These are phyloP conservation scores for Melitaea athalia DNA, from an alignment of 2,888 invertebrate species.

Conservation along the genomic window DNA sequence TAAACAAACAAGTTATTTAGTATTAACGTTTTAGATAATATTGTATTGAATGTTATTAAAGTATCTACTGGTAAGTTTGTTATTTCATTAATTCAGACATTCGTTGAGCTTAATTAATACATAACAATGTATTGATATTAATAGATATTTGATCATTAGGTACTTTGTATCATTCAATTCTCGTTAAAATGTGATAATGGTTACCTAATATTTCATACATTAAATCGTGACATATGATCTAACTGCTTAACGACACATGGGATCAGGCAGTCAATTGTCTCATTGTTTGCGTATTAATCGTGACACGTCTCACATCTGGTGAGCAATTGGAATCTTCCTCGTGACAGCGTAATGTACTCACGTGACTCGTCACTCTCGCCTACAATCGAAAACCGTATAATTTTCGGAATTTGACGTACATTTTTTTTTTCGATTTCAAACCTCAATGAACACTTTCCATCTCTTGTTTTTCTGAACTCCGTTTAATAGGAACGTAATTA, in stretches of 20 bases:
- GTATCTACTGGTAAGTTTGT: too few relatives aligned
- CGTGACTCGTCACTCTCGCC: conserved; percentile 59
- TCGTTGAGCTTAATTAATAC: too few relatives aligned
- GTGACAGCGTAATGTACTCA: conserved; percentile 68
- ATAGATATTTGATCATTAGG: not conserved
- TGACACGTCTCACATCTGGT: conserved; percentile 25
- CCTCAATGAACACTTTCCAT: conserved; percentile 71
- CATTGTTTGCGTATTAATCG: conserved; percentile 29
- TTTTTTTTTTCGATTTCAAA: conserved; percentile 75
- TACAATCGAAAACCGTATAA: conserved; percentile 64
- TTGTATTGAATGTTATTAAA: too few relatives aligned
- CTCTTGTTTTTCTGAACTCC: conserved; percentile 59
- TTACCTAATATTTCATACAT: not conserved
- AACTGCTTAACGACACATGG: conserved; percentile 3
- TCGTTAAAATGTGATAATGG: not conserved
- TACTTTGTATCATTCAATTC: not conserved
- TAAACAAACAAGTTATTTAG: too few relatives aligned
- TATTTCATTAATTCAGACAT: too few relatives aligned
- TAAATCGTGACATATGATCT: not conserved
- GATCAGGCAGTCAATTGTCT: conserved; percentile 28
- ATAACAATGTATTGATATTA: too few relatives aligned
- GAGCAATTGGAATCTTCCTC: conserved; percentile 43
- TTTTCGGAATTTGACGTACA: conserved; percentile 74
- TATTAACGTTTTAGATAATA: too few relatives aligned
- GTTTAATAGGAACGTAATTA: conserved; percentile 36